phyloP scores from a whole-genome alignment of 2,888 invertebrate genomes.

The Camptogramma bilineatum region DNA sequence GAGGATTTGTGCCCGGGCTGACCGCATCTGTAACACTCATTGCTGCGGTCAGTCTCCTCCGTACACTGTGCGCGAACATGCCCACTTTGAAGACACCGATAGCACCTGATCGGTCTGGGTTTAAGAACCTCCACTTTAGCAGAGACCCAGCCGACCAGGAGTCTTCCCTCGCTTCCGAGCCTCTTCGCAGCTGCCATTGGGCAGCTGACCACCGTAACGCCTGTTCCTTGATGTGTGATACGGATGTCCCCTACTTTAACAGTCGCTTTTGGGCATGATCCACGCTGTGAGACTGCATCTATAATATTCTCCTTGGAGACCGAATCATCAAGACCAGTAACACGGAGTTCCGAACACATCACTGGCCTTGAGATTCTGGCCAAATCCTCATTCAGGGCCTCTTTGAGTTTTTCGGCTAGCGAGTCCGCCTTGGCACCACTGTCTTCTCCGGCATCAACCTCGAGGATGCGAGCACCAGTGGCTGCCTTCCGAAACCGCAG shows the following conservation, averaged over 20 bases:
- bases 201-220: slow-evolving; percentile 6
- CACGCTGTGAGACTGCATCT: slow-evolving; percentile 21
- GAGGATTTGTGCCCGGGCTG: too few relatives aligned
- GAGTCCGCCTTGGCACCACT: not conserved
- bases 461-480: not conserved
- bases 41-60: too few relatives aligned
- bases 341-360: too few relatives aligned
- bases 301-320: slow-evolving; percentile 20
- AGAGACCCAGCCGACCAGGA: slow-evolving; percentile 38
- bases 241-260: slow-evolving; percentile 24
- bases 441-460: not conserved
- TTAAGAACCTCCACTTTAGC: slow-evolving; percentile 27
- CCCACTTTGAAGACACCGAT: too few relatives aligned
- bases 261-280: not conserved
- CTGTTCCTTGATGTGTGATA: not conserved
- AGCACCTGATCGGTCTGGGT: slow-evolving; percentile 33
- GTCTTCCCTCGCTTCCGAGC: not conserved
- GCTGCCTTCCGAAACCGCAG: not conserved
- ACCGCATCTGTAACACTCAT: too few relatives aligned
- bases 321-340: too few relatives aligned
- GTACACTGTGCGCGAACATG: too few relatives aligned
- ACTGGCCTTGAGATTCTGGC: too few relatives aligned
- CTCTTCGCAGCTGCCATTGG: slow-evolving; percentile 17
- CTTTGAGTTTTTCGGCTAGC: too few relatives aligned
- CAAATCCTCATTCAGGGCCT: too few relatives aligned